Evolutionary conservation across 2,113 vertebrate species (phyloP), one percentile per base, ranked within the genome.

Genomic region (Stigmatopora argus): DNA sequence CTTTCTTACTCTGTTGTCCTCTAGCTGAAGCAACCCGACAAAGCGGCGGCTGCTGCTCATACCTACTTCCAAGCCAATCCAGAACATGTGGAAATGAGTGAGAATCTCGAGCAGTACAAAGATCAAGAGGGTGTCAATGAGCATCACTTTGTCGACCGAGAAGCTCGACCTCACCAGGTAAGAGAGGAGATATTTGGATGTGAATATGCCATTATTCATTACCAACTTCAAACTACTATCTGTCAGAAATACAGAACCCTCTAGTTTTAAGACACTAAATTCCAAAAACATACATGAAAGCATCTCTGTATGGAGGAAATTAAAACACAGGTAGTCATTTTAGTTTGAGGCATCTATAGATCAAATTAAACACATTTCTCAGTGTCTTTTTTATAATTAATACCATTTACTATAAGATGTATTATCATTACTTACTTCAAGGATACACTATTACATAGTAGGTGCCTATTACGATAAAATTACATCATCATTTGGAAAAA

Each of bases 1-100:
- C 35, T 19, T 3, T 26, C n/a, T 63, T 34, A 49, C 67, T 45
- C 2, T 48, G 6, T 56, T 57, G 6, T 69, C 62, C 4, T 65
- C 48, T 31, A 98, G 97, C 69, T 96, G 65, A 93, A 96, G 77
- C 91, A 93, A 64, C 73, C 93, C 45, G 92, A 96, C 31, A 92
- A 97, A 73, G 96, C 97, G 17, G 92, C 92, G 2, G 91, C 94
- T 0, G 96, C 96, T 3, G 97, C 95, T 57, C 95, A 99, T 67
- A 98, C 96, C 0, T 98, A 97, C 82, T 98, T 98, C 83, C 90
- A 95, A 87, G 96, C 96, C 64, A 99, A 99, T 77, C 97, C 96
- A 0, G 97, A 99, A 78, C 96, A 98, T 72, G 93, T 97, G 85
- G 96, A 96, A 88, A 91, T 96, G 86, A 90, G 93, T 56, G 91